phyloP scores from a whole-genome alignment of 2,888 invertebrate genomes.

The Cerceris ruficornis region DNA sequence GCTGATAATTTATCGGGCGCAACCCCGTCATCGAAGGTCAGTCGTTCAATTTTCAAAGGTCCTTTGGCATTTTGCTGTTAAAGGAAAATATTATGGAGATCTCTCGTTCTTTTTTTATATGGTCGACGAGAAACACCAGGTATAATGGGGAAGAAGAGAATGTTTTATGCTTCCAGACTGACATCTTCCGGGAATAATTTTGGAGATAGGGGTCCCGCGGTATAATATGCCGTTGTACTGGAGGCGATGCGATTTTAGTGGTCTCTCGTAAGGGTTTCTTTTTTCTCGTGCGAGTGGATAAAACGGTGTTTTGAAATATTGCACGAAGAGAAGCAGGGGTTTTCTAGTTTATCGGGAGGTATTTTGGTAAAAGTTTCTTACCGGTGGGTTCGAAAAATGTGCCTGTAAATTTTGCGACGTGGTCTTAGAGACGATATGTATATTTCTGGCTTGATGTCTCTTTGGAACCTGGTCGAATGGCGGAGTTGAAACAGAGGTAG shows the following conservation, averaged over 20 bases:
- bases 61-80: slow-evolving; percentile 1
- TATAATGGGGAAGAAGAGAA: slow-evolving; percentile 13
- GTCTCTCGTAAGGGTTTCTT: slow-evolving; percentile 10
- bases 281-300: slow-evolving; percentile 12
- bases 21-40: slow-evolving; percentile 52
- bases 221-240: slow-evolving; percentile 20
- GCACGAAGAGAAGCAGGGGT: not conserved
- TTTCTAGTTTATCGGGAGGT: not conserved
- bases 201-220: slow-evolving; percentile 24
- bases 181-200: slow-evolving; percentile 31
- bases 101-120: not conserved
- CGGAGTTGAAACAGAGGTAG: too few relatives aligned
- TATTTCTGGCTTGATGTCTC: not conserved
- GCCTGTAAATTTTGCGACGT: not conserved
- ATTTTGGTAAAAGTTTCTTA: not conserved
- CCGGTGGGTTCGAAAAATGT: not conserved
- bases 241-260: slow-evolving; percentile 39
- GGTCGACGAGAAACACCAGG: not conserved
- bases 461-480: too few relatives aligned
- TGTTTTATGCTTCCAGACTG: slow-evolving; percentile 20
- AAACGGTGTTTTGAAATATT: slow-evolving; percentile 13
- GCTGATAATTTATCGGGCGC: slow-evolving; percentile 69
- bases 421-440: not conserved
- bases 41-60: slow-evolving; percentile 57
- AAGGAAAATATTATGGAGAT: slow-evolving; percentile 5